phyloP scores from a whole-genome alignment of 2,888 invertebrate species.

The Antitype chi region DNA sequence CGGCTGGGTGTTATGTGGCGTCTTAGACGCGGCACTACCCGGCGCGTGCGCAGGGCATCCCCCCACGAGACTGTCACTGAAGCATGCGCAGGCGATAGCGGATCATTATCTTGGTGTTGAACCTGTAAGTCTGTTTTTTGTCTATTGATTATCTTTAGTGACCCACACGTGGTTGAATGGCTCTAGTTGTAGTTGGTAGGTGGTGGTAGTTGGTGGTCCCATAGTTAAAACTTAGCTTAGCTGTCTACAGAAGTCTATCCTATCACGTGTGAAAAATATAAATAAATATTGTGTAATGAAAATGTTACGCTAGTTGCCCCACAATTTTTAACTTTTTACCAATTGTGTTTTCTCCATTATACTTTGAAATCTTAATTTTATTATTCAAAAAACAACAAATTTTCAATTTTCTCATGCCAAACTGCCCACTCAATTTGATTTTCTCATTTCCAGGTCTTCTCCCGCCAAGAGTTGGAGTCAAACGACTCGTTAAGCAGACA shows the following conservation, averaged over 20 bases:
- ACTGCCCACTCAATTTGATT: neutral
- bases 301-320: neutral
- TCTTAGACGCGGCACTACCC: conserved; percentile 90
- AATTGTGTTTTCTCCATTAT: neutral
- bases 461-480: conserved; percentile 89
- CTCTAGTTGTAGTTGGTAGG: neutral
- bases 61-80: conserved; percentile 83
- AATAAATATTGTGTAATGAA: neutral
- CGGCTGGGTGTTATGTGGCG: conserved; percentile 91
- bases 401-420: too few relatives aligned
- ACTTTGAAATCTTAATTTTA: too few relatives aligned
- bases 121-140: conserved; percentile 83
- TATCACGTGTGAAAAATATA: too few relatives aligned
- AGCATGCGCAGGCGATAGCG: conserved; percentile 91
- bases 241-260: neutral
- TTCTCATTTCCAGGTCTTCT: conserved; percentile 88
- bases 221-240: neutral
- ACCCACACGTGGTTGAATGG: neutral
- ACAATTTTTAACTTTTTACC: too few relatives aligned
- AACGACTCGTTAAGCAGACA: conserved; percentile 86
- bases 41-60: conserved; percentile 91
- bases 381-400: too few relatives aligned
- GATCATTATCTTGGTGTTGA: conserved; percentile 91
- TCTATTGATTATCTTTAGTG: neutral
- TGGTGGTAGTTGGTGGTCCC: neutral